Evolutionary conservation across 2,113 vertebrate genomes (phyloP).

Genomic region (Pyrgilauda ruficollis): DNA sequence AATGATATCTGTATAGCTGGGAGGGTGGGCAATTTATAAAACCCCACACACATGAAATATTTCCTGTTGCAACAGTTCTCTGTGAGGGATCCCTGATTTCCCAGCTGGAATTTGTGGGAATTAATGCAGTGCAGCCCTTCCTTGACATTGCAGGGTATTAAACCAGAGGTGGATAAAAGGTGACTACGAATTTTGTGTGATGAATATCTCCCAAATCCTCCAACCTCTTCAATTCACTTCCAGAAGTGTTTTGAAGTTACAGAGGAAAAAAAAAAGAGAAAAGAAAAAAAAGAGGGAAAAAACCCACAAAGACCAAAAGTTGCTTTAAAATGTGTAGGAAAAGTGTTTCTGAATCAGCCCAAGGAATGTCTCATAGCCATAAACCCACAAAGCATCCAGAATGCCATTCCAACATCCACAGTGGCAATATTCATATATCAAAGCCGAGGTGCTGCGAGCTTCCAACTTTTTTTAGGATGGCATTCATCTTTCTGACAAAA

Average conservation of each 20-base stretch:
- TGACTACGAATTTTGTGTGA: neutral
- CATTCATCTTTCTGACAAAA: constrained; percentile 63
- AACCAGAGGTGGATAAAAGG: neutral
- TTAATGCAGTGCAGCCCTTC: neutral
- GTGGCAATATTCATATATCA: constrained; percentile 58
- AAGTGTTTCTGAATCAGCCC: constrained; percentile 35
- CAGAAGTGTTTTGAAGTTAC: neutral
- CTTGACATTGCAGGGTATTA: neutral
- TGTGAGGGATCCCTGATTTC: neutral
- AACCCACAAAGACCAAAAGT: neutral
- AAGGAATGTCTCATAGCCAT: constrained; percentile 36
- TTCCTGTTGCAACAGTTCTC: neutral
- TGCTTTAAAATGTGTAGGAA: constrained; percentile 11
- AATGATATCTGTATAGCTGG: neutral
- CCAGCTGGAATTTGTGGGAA: neutral
- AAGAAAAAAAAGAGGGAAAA: neutral
- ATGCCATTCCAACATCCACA: constrained; percentile 23
- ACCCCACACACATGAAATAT: neutral
- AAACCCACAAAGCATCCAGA: constrained; percentile 48
- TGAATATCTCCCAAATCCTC: neutral
- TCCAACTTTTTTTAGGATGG: constrained; percentile 48
- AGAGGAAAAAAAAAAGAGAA: neutral
- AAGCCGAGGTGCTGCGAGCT: neutral
- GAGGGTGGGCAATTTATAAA: neutral
- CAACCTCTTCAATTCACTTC: neutral